Evolutionary conservation across 2,797 vertebrate species (phyloP).

Genomic region (Schizopygopsis malacanthus): DNA sequence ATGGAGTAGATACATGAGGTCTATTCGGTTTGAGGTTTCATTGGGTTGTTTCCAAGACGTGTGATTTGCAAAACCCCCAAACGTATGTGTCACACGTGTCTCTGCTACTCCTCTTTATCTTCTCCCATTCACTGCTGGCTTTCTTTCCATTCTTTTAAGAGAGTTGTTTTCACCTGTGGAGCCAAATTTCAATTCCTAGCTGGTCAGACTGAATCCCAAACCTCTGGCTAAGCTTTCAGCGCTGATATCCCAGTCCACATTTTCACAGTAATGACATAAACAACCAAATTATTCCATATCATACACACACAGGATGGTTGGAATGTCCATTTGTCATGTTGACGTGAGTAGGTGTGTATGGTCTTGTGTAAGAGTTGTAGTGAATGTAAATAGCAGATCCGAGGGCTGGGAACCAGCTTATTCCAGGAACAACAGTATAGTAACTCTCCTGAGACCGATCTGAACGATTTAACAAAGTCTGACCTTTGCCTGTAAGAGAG

Average conservation of each 20-base stretch:
- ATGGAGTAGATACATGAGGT: neutral
- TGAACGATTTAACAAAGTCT: constrained; percentile 40
- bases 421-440: constrained; percentile 40
- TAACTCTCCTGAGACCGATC: constrained; percentile 8
- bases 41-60: neutral
- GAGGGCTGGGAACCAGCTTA: constrained; percentile 29
- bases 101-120: neutral
- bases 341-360: constrained; percentile 34
- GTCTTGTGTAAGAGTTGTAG: constrained; percentile 52
- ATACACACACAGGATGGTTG: constrained; percentile 13
- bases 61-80: neutral
- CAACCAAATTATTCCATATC: neutral
- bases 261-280: neutral
- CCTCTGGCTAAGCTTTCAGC: neutral
- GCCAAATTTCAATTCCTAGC: neutral
- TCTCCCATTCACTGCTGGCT: neutral
- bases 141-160: neutral
- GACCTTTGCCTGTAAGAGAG: neutral
- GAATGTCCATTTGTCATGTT: constrained; percentile 45
- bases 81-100: neutral
- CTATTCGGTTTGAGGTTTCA: neutral
- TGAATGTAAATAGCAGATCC: constrained; percentile 52
- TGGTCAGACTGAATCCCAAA: constrained; percentile 4
- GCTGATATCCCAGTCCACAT: neutral
- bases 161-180: neutral